Percentiles rank a stretch among this genome's conserved stretches.
phyloP scores from a whole-genome alignment of 2,797 vertebrate species.

The Gymnoscopelus microlampas region DNA sequence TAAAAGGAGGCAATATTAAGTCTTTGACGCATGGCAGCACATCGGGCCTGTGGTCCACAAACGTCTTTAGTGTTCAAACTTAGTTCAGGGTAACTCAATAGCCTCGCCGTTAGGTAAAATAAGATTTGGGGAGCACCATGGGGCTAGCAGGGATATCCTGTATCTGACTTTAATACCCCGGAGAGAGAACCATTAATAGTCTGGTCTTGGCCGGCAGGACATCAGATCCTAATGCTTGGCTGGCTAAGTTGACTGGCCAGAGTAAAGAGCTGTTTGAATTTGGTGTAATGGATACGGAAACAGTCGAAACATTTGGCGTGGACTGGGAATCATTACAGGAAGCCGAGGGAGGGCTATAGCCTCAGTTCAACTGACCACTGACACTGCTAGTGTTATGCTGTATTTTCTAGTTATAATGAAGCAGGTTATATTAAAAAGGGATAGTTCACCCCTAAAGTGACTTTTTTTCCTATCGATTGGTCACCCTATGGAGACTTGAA shows the following conservation, averaged over 20 bases:
- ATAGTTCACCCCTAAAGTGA: too few species aligned
- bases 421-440: too few species aligned
- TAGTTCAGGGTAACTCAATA: slow-evolving; percentile 33
- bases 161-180: slow-evolving; percentile 37
- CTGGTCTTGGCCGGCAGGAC: slow-evolving; percentile 30
- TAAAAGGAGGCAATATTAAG: too few species aligned
- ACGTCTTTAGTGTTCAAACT: slow-evolving; percentile 1
- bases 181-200: slow-evolving; percentile 44
- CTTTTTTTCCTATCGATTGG: too few species aligned
- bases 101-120: slow-evolving; percentile 33
- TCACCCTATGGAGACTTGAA: too few species aligned
- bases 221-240: slow-evolving; percentile 49
- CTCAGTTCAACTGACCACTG: slow-evolving; percentile 11
- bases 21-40: not conserved
- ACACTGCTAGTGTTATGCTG: not conserved
- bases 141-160: slow-evolving; percentile 38
- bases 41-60: not conserved
- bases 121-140: slow-evolving; percentile 26
- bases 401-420: too few species aligned
- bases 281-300: slow-evolving; percentile 53
- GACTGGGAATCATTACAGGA: slow-evolving; percentile 36
- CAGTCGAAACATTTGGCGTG: slow-evolving; percentile 31
- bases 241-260: slow-evolving; percentile 14
- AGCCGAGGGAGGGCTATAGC: slow-evolving; percentile 10
- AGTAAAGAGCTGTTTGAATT: slow-evolving; percentile 53